Percentiles rank a stretch among this genome's conserved stretches.
phyloP scores from a whole-genome alignment of 64 coral and sea anemone species.

The Orbicella faveolata region DNA sequence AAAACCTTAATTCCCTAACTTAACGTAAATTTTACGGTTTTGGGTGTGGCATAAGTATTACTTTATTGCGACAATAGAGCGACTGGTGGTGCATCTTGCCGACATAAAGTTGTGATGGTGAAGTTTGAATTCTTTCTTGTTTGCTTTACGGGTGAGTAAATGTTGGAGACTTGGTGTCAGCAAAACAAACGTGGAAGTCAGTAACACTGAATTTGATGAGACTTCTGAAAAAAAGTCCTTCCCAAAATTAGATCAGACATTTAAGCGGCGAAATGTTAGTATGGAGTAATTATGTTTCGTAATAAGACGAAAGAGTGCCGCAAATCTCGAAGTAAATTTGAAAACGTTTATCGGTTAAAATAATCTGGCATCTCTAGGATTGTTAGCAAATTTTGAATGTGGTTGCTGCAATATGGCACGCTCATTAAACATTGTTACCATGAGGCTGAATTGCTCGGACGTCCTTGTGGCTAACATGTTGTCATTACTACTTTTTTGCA shows the following conservation, averaged over 20 bases:
- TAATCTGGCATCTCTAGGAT: no score
- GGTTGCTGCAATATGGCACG: no score
- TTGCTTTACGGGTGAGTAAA: constrained; percentile 10
- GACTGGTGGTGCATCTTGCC: background rate
- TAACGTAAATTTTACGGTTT: background rate
- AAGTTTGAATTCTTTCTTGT: constrained; percentile 14
- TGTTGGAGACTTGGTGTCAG: constrained; percentile 26
- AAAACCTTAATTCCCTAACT: background rate
- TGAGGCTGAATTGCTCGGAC: no score
- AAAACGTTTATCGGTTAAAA: no score
- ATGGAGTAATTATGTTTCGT: no score
- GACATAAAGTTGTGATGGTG: no score
- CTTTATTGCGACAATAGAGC: background rate
- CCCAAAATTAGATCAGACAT: background rate
- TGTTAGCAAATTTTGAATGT: no score
- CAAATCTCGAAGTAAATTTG: no score
- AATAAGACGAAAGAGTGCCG: no score
- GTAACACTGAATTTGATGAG: background rate
- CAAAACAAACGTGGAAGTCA: background rate
- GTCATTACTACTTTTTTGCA: no score
- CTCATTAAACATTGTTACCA: no score
- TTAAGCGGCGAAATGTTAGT: background rate
- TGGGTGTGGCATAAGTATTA: background rate
- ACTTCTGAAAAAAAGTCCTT: background rate
- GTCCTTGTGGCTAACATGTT: no score